Base-by-base conservation (phyloP, 64 coral and sea anemone species). In the Cladopsammia gracilis region DNA sequence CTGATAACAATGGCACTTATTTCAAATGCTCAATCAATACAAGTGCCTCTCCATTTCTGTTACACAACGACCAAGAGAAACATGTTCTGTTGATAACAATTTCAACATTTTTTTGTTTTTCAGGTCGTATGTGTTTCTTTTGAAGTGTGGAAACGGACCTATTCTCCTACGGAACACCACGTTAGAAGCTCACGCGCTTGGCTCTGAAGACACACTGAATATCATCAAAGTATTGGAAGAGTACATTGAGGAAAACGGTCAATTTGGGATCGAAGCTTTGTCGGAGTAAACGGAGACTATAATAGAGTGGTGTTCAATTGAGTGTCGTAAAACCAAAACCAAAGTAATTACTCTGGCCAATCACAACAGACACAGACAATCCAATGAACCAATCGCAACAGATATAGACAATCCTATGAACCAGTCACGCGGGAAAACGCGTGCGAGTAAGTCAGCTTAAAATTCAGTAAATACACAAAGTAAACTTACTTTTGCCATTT, bases 41-140 rank as follows among this genome's bases (percentile, higher is more conserved):
- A 34, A 34, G 34, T 34, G 34, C 34, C 34, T 34, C 34, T 34
- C 34, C 34, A 34, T 34, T 34, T 34, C 34, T 34, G 34, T 34
- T 34, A 34, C 34, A 34, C 2, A 34, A 34, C 34, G n/a, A 34
- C 2, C 34, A 34, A 34, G 2, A 34, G 34, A 34, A 34, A 34
- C 34, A 34, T 34, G 2, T 34, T 34, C 34, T 34, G 34, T 25
- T 86, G 48, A 68, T 68, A 14, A 25, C 26, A 57, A 34, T 34
- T 76, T 70, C 23, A 10, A 24, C 42, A 74, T 73, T 22, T 10
- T 43, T 47, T 82, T 59, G 20, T 56, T 82, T 67, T 79, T 47
- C 80, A 99, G 98, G 83, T 96, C 98, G 0, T 99, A 99, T 67
- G 81, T 88, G 5, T 99, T 99, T 79, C 83, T 99, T 60, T 51